phyloP scores from a whole-genome alignment of 2,888 invertebrate species.

The Epirrhoe alternata region DNA sequence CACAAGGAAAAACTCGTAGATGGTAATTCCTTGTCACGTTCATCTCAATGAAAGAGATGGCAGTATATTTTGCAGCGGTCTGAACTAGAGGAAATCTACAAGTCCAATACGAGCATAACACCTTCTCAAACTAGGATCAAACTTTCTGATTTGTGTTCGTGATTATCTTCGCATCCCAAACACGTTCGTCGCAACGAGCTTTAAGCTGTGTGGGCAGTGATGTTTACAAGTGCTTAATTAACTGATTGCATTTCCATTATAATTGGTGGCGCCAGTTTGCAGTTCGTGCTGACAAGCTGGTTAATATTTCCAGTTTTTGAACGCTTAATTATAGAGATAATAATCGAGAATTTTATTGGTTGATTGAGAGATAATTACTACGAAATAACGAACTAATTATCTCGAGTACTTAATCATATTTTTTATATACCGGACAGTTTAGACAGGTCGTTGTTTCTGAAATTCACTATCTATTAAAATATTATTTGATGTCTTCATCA shows the following conservation, averaged over 20 bases:
- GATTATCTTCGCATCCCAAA: not conserved
- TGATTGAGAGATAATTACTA: conserved; percentile 1
- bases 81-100: no score
- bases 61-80: no score
- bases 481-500: no score
- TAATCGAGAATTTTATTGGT: not conserved
- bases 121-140: no score
- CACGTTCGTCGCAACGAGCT: not conserved
- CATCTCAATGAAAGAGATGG: no score
- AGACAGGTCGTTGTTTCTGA: no score
- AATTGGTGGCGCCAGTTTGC: conserved; percentile 14
- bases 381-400: not conserved
- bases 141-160: not conserved
- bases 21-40: no score
- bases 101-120: no score
- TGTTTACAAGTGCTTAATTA: conserved; percentile 10
- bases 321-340: not conserved
- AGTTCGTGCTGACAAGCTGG: conserved; percentile 5
- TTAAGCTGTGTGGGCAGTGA: not conserved
- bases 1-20: no score
- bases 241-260: conserved; percentile 15
- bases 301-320: not conserved
- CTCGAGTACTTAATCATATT: not conserved
- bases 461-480: no score
- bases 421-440: not conserved